Evolutionary conservation across 2,797 vertebrate genomes (phyloP), one percentile per base, ranked within the genome.

Genomic region (Tarsius wallacei): DNA sequence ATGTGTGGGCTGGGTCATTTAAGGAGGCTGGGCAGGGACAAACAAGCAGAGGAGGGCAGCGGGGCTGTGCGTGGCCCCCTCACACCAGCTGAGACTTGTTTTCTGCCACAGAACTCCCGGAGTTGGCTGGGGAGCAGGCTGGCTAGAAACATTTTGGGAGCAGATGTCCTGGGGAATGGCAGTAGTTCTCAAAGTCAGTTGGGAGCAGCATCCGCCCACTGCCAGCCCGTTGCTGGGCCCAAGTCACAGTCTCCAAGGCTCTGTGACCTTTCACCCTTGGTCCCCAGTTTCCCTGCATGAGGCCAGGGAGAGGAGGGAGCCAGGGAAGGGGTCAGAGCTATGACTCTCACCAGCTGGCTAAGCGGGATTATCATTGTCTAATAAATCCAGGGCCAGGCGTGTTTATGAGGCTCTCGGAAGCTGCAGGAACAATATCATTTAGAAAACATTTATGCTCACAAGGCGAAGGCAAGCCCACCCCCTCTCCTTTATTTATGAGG

Each of bases 351-450:
- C 91, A 94, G 95, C 94, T 97, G 95, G 91, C 93, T 95, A 91
- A 97, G 59, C 19, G 0, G 70, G 93, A 96, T 95, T 94, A 95
- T 82, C 22, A n/a, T 82, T 21, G 1, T 36, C 9, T 93, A 71
- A 86, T 94, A 97, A 97, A 98, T 97, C 83, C 70, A 82, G 51
- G 53, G 33, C 68, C 70, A 42, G 88, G 90, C 33, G 6, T 87
- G 68, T 97, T 98, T 97, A 98, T 93, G 81, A 89, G 94, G 91
- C 90, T 93, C 87, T 91, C 74, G 13, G 96, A 98, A 96, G 78
- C 96, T 96, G 59, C 91, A 96, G 93, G 88, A 97, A 97, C 91
- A 97, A 83, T 92, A 95, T 95, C 90, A 95, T 87, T 97, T 97
- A 97, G 93, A 77, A 97, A 97, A 96, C 91, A 93, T 87, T 97